Evolutionary conservation across 2,113 vertebrate genomes (phyloP).

Genomic region (Empidonax traillii): DNA sequence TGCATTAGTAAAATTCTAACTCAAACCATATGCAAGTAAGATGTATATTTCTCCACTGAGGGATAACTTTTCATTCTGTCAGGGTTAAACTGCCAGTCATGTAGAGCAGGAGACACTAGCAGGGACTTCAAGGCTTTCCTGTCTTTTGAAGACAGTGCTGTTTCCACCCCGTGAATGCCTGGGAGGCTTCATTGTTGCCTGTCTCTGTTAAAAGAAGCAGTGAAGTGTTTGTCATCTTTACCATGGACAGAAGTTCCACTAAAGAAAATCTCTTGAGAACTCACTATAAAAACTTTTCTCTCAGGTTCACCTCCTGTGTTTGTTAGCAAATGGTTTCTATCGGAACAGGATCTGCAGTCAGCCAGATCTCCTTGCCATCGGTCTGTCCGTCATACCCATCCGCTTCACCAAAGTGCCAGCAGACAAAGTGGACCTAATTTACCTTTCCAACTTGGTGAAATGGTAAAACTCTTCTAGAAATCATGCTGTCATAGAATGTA

Average conservation of each 20-base stretch:
- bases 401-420: constrained; percentile 73
- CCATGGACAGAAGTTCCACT: background rate
- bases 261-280: background rate
- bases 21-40: background rate
- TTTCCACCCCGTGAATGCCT: background rate
- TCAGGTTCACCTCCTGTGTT: constrained; percentile 93
- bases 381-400: constrained; percentile 85
- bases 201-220: background rate
- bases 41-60: background rate
- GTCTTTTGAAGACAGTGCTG: background rate
- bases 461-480: constrained; percentile 76
- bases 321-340: constrained; percentile 88
- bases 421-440: constrained; percentile 71
- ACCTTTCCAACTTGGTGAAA: constrained; percentile 84
- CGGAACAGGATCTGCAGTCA: constrained; percentile 82
- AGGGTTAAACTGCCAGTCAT: background rate
- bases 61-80: background rate
- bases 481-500: background rate
- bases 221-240: background rate
- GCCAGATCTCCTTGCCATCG: constrained; percentile 85
- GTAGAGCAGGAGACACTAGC: background rate
- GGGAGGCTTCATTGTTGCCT: background rate
- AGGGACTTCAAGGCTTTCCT: background rate
- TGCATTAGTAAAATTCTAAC: background rate
- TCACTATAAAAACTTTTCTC: background rate